Conservation (phyloP, 1,140 invertebrate species). For the Drosophila kohkoa region DNA sequence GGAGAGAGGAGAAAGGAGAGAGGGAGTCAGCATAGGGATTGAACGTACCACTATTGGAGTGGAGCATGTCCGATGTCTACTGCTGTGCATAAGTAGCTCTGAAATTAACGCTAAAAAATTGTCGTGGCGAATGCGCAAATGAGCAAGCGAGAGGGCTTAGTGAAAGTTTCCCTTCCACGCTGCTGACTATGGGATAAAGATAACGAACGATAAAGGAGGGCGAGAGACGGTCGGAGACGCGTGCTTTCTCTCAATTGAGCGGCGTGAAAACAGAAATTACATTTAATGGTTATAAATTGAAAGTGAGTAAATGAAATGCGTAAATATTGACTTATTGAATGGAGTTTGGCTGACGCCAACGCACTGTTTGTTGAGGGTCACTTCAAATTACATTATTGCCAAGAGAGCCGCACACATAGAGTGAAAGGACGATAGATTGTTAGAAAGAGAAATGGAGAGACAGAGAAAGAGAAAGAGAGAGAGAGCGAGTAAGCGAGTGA, state of each 20-base stretch:
- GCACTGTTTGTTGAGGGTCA: conserved; percentile 44
- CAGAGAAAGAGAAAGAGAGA: background rate
- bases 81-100: conserved; percentile 75
- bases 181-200: background rate
- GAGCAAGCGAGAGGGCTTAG: conserved; percentile 58
- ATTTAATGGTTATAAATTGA: conserved; percentile 82
- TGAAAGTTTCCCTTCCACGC: conserved; percentile 6
- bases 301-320: conserved; percentile 81
- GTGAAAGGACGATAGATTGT: too few species aligned
- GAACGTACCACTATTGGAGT: background rate
- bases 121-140: conserved; percentile 50
- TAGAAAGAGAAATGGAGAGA: conserved; percentile 7
- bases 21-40: too few species aligned
- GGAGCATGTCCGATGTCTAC: conserved; percentile 39
- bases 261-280: conserved; percentile 63
- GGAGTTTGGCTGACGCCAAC: conserved; percentile 42
- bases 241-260: conserved; percentile 38
- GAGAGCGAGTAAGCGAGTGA: too few species aligned
- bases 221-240: background rate
- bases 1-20: too few species aligned
- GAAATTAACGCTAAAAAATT: conserved; percentile 74
- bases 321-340: conserved; percentile 82
- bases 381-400: conserved; percentile 48
- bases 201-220: background rate
- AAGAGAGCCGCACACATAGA: conserved; percentile 32